A percentile compares a stretch with the other conserved stretches of the same genome.
These are phyloP conservation scores for Astreopora myriophthalma DNA, from an alignment of 64 coral and sea anemone genomes.

Conservation along the genomic window DNA sequence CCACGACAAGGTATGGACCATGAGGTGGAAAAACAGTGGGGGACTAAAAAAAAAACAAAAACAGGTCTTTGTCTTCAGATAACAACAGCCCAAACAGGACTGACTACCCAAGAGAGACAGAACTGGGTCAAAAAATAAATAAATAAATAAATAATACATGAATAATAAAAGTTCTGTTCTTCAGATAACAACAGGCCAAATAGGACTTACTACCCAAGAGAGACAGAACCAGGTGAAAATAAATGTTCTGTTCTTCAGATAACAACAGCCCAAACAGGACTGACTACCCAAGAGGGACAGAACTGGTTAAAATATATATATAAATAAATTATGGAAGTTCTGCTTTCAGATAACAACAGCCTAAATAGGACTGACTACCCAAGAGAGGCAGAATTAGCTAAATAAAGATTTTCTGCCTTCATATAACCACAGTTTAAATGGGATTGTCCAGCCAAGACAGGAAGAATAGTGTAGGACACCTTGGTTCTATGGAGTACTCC, in stretches of 20 bases:
- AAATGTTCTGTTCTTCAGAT: slow-evolving; percentile 6
- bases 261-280: slow-evolving; percentile 33
- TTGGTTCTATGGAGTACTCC: background rate
- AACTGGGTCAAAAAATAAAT: too few relatives aligned
- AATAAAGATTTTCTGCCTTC: background rate
- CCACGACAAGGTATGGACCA: too few relatives aligned
- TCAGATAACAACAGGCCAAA: too few relatives aligned
- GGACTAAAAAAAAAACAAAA: too few relatives aligned
- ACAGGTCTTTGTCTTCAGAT: too few relatives aligned
- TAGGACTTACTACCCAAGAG: slow-evolving; percentile 67
- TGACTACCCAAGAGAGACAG: too few relatives aligned
- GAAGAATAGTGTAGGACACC: background rate
- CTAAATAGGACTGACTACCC: slow-evolving; percentile 43
- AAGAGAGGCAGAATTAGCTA: slow-evolving; percentile 6
- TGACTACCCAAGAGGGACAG: slow-evolving; percentile 59
- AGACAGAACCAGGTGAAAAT: background rate
- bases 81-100: too few relatives aligned
- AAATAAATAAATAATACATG: too few relatives aligned
- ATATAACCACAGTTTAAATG: background rate
- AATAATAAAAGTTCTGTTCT: too few relatives aligned
- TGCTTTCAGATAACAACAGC: slow-evolving; percentile 51
- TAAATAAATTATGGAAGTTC: background rate
- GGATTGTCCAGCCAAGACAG: background rate
- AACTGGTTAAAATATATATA: background rate
- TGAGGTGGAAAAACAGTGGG: too few relatives aligned